Base-by-base conservation (phyloP, 2,797 vertebrate species). In the Sebastes miniatus region DNA sequence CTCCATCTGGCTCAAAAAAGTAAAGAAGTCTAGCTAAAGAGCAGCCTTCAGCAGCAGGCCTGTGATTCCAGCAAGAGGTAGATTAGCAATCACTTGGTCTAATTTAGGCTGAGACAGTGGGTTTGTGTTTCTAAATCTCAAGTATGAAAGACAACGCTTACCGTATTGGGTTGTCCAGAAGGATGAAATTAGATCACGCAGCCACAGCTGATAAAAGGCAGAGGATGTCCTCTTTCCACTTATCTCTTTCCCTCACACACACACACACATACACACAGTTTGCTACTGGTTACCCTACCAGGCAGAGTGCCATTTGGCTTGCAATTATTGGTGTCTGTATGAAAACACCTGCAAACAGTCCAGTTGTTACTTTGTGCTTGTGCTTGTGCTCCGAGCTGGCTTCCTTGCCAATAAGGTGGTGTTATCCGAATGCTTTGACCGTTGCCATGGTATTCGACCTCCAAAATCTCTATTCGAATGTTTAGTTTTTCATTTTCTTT, bases 141-240 rank as follows among this genome's bases (percentile, higher is more conserved):
- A 50, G 27, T 14, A 43, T 32, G 57, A 69, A 73, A 78, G 43
- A 56, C 80, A 25, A 61, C 24, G 61, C 59, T 77, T 68, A 65
- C 7, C 4, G 11, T 58, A 24, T 72, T 56, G 70, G 24, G 36
- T 65, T 73, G 71, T 78, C 66, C 73, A 74, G 64, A 80, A 79
- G 67, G 72, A 74, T 59, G 24, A 79, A 84, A 88, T 83, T 69
- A 81, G 36, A 89, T 87, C 50, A 84, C 77, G 68, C 79, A 78
- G 65, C 68, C 68, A 39, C 59, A 73, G 68, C 80, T 77, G 80
- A 92, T 84, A 87, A 83, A 90, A 87, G 57, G 68, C 78, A 83
- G 81, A 90, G 83, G 80, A 91, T 81, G 85, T 85, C 77, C 71
- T 81, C 39, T 69, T 75, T 76, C 43, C 71, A 77, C 54, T 72